Conservation (phyloP, 2,797 vertebrate species). For the Brachyrhaphis roseni region DNA sequence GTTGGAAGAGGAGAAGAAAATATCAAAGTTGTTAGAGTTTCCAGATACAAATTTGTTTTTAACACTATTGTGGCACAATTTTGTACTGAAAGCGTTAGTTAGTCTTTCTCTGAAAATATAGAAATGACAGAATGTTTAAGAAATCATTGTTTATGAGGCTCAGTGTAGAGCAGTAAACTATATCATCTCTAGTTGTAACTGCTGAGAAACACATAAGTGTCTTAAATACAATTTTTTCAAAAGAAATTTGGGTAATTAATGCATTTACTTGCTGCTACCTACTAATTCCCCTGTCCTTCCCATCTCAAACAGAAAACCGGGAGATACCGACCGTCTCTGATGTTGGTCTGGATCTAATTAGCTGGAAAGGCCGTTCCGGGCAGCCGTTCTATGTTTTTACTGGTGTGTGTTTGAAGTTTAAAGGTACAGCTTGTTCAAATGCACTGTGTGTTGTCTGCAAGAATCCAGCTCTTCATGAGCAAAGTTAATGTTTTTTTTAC, state of each 20-base stretch:
- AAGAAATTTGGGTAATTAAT: neutral
- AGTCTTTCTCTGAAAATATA: neutral
- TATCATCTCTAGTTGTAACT: neutral
- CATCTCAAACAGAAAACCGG: neutral
- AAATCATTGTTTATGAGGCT: neutral
- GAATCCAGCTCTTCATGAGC: neutral
- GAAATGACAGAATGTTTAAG: neutral
- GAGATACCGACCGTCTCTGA: neutral
- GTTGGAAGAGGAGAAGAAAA: neutral
- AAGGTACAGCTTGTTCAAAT: neutral
- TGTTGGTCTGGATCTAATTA: conserved; percentile 6
- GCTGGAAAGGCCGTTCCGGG: neutral
- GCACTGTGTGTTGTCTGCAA: neutral
- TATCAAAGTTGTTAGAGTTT: neutral
- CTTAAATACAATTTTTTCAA: neutral
- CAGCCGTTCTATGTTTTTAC: neutral
- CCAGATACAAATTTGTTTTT: neutral
- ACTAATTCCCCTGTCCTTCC: neutral
- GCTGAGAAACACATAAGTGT: neutral
- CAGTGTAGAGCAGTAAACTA: neutral
- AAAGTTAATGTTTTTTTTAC: neutral
- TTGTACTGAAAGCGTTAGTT: neutral
- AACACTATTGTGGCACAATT: neutral
- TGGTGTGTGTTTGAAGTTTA: neutral
- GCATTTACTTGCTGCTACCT: neutral